Base-by-base conservation (phyloP, 2,888 invertebrate genomes). In the Chloromyia formosa region DNA sequence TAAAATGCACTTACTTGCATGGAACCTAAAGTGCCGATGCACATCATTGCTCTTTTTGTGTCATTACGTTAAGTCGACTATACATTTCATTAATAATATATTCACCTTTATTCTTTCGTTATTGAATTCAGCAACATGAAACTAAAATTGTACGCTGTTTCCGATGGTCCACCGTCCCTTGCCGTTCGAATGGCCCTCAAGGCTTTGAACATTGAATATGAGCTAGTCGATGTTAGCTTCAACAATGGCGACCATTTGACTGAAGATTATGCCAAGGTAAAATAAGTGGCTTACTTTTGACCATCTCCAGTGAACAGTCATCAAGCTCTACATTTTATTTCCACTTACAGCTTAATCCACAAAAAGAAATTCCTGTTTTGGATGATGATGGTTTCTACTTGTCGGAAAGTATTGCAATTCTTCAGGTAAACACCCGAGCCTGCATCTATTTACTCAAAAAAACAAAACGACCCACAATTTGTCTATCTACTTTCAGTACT, bases 311-410 rank as follows among this genome's bases (percentile, higher is more conserved):
- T n/a, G n/a, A n/a, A n/a, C n/a, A n/a, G n/a, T n/a, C n/a, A 35
- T 35, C 27, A 35, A 35, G 9, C 9, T 58, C 10, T 20, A 42
- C 10, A 72, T 40, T 20, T 60, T 35, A 10, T 42, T 58, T n/a
- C 1, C 4, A 49, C 35, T 66, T 18, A 3, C 20, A 91, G 90
- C 86, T 89, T 85, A 91, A 91, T 82, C 91, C 91, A 0, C 91
- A 91, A 83, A 90, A 90, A 80, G 91, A 91, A 82, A 90, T 91
- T 80, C 90, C 92, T 7, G 89, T 90, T 9, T 80, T 94, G 73
- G 90, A 92, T 76, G 93, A 94, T 80, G 87, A 90, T 78, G 92
- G 92, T 54, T 91, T 93, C 82, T 87, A 86, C 74, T 84, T 94
- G 73, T 88, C 92, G 80, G 93, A 93, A 85, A 92, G 92, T 77